Conservation (phyloP, 2,888 invertebrate genomes). For the Cabera pusaria region DNA sequence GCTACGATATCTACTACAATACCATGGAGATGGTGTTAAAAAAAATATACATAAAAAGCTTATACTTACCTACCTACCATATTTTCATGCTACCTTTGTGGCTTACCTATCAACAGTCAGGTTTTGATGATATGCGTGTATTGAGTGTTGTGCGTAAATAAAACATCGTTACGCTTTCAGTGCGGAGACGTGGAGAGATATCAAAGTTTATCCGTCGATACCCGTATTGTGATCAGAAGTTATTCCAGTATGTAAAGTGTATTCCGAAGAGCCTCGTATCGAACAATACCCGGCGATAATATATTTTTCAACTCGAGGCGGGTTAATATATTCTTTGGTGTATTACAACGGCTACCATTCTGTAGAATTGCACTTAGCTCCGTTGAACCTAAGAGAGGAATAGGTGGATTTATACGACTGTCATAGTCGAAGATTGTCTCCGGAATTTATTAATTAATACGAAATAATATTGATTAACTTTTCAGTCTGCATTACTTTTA, state of each 20-base stretch:
- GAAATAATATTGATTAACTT: too few relatives aligned
- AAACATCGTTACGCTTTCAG: too few relatives aligned
- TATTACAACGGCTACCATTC: constrained; percentile 51
- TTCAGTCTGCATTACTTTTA: too few relatives aligned
- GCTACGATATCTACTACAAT: too few relatives aligned
- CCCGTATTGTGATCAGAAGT: constrained; percentile 50
- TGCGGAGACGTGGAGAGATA: constrained; percentile 9
- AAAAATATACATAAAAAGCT: too few relatives aligned
- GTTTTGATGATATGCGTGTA: too few relatives aligned
- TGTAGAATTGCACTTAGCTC: constrained; percentile 46
- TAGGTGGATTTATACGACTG: constrained; percentile 9
- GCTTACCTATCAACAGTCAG: too few relatives aligned
- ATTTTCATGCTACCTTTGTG: too few relatives aligned
- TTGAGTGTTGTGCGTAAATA: too few relatives aligned
- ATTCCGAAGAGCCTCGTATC: constrained; percentile 39
- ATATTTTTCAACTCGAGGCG: constrained; percentile 56
- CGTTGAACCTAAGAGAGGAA: constrained; percentile 29
- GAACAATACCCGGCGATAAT: constrained; percentile 50
- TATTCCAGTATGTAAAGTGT: constrained; percentile 47
- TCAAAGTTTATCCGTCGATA: constrained; percentile 27
- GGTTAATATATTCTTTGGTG: too few relatives aligned
- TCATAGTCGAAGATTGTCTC: constrained; percentile 4
- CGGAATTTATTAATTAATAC: constrained; percentile 3
- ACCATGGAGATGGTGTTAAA: too few relatives aligned
- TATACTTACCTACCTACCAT: too few relatives aligned